Evolutionary conservation across 2,113 vertebrate species (phyloP).

Genomic region (Hemicordylus capensis): DNA sequence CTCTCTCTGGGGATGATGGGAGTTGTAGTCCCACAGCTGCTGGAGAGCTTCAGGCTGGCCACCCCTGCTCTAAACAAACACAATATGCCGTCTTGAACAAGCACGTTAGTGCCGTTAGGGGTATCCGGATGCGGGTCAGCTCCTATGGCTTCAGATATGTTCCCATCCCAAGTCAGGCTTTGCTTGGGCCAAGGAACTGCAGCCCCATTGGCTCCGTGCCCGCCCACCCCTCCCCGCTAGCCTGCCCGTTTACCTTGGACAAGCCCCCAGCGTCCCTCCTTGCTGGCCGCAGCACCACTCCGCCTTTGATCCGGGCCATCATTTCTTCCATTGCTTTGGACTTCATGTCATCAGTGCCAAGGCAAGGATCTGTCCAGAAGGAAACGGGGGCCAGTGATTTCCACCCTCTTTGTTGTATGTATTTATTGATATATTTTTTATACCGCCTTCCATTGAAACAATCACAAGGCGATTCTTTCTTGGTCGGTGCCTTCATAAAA

Average conservation of each 20-base stretch:
- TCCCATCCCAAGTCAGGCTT: neutral
- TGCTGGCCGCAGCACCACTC: conserved; percentile 75
- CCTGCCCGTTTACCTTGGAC: conserved; percentile 3
- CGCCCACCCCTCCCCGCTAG: accelerated
- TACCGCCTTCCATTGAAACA: too few relatives aligned
- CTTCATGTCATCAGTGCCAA: conserved; percentile 46
- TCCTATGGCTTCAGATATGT: neutral
- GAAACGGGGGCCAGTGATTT: neutral
- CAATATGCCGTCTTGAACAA: too few relatives aligned
- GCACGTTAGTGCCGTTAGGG: too few relatives aligned
- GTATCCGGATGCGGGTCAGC: neutral
- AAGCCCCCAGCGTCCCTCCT: neutral
- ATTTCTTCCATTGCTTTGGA: conserved; percentile 83
- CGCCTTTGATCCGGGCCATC: conserved; percentile 84
- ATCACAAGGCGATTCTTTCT: too few relatives aligned
- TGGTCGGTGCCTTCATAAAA: too few relatives aligned
- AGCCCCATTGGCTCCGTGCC: too few relatives aligned
- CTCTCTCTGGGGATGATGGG: too few relatives aligned
- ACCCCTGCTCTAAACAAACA: too few relatives aligned
- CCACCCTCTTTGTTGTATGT: neutral
- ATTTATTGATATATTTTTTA: too few relatives aligned
- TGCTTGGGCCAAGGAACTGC: neutral
- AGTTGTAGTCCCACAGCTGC: too few relatives aligned
- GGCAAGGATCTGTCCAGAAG: accelerated
- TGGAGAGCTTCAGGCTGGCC: too few relatives aligned